Evolutionary conservation across 2,888 invertebrate species (phyloP).

Genomic region (Heliconius cydno): DNA sequence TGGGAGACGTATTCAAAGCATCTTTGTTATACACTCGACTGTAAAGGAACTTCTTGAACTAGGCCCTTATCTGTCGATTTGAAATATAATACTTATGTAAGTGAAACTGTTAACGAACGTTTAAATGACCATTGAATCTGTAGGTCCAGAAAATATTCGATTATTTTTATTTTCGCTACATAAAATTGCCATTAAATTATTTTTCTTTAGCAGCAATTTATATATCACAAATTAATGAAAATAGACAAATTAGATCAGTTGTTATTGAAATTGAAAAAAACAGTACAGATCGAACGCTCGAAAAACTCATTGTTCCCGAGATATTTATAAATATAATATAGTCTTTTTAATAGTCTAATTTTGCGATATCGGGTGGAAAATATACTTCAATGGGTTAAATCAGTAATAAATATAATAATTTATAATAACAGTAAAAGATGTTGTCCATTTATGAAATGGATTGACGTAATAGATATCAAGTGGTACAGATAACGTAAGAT

Average conservation of each 20-base stretch:
- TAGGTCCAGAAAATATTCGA: too few relatives aligned
- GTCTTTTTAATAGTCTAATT: neutral
- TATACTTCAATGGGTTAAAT: neutral
- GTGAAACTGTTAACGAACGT: slow-evolving; percentile 11
- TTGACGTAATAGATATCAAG: slow-evolving; percentile 35
- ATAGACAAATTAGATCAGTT: neutral
- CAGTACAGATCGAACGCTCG: neutral
- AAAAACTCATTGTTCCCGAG: neutral
- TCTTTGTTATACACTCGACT: slow-evolving; percentile 38
- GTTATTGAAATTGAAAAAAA: neutral
- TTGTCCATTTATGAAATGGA: slow-evolving; percentile 17
- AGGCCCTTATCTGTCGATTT: slow-evolving; percentile 25
- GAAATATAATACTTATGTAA: slow-evolving; percentile 5
- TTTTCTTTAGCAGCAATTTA: too few relatives aligned
- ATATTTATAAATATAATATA: too few relatives aligned
- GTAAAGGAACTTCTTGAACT: slow-evolving; percentile 19
- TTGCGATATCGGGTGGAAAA: neutral
- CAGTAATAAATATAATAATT: neutral
- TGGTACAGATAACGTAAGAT: slow-evolving; percentile 35
- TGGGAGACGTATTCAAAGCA: slow-evolving; percentile 42
- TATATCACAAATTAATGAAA: neutral
- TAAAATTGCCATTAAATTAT: too few relatives aligned
- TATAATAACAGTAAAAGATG: neutral
- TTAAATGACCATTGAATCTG: neutral
- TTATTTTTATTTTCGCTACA: too few relatives aligned